Evolutionary conservation across 2,888 invertebrate species (phyloP), one percentile per base, ranked within the genome.

Genomic region (Kryphioiulus occultus): DNA sequence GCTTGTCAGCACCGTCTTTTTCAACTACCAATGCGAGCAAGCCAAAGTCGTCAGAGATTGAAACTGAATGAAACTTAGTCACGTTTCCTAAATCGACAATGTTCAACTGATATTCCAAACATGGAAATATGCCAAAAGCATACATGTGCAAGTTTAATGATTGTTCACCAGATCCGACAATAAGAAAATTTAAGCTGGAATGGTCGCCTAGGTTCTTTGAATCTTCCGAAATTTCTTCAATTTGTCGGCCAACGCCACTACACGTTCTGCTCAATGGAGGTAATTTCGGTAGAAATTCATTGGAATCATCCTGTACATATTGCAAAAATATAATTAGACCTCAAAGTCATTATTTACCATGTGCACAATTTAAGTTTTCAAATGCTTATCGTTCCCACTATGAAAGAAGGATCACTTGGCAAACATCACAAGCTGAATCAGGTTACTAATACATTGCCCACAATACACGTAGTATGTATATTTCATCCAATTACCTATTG

Each of bases 111-210:
- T 86, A 86, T 83, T 88, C 86, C 78, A 86, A 44, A 22, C 88
- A 88, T 22, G 42, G 89, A 91, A 97, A 95, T 90, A 96, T 94
- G 22, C 98, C 98, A 92, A 96, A 96, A 5, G 97, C 95, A 91
- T 95, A 95, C 35, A 35, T 35, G 35, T 35, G 35, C 91, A 98
- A 93, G 87, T 92, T 91, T 15, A 93, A 91, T 90, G 94, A 93
- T 0, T 97, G 96, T 89, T 94, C 93, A 87, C 94, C 94, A 91
- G 96, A 95, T 17, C 97, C 97, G 87, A 97, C 94, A 89, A 97
- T 92, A n/a, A 97, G 92, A 91, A 96, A 94, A 91, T 95, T 96
- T 19, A 97, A 89, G 53, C 91, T 90, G 88, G 91, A 91, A 87
- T 92, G 92, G 82, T 91, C 91, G 88, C 91, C 91, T 84, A 92